These are phyloP conservation scores for Electrophaes corylata DNA, from an alignment of 2,888 invertebrate species.

Conservation along the genomic window DNA sequence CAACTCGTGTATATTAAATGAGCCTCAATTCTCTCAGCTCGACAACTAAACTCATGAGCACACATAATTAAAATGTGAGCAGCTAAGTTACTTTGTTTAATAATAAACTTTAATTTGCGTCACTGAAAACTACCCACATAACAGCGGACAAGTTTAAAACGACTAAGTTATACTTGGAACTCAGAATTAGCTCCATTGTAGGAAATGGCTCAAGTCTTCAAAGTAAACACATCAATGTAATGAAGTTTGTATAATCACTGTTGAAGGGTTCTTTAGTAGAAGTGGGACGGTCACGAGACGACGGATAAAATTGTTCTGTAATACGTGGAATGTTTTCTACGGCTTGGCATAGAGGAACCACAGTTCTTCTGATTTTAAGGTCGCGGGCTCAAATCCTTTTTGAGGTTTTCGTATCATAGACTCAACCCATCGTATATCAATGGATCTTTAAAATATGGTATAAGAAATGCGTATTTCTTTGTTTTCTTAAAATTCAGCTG, in stretches of 20 bases:
- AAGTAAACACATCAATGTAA: constrained; percentile 60
- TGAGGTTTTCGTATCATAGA: too few relatives aligned
- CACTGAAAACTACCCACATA: constrained; percentile 33
- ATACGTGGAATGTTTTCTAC: constrained; percentile 3
- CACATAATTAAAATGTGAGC: constrained; percentile 37
- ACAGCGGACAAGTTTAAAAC: constrained; percentile 43
- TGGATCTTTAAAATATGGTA: too few relatives aligned
- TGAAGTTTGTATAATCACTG: constrained; percentile 53
- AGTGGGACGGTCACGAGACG: constrained; percentile 19
- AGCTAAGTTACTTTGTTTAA: constrained; percentile 34
- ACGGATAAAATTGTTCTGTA: constrained; percentile 5
- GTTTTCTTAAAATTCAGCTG: too few relatives aligned
- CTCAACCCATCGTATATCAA: too few relatives aligned
- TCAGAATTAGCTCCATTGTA: constrained; percentile 49
- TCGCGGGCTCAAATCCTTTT: too few relatives aligned
- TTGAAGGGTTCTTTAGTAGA: constrained; percentile 23
- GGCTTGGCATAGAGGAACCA: too few relatives aligned
- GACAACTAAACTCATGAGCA: constrained; percentile 34
- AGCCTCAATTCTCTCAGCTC: constrained; percentile 29
- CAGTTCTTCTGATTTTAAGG: too few relatives aligned
- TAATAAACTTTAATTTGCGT: constrained; percentile 37
- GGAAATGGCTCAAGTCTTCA: constrained; percentile 49
- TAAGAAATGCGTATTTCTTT: too few relatives aligned
- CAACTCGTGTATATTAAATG: constrained; percentile 31
- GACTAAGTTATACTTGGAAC: constrained; percentile 43